phyloP scores from a whole-genome alignment of 2,888 invertebrate species.

The Mythimna vitellina region DNA sequence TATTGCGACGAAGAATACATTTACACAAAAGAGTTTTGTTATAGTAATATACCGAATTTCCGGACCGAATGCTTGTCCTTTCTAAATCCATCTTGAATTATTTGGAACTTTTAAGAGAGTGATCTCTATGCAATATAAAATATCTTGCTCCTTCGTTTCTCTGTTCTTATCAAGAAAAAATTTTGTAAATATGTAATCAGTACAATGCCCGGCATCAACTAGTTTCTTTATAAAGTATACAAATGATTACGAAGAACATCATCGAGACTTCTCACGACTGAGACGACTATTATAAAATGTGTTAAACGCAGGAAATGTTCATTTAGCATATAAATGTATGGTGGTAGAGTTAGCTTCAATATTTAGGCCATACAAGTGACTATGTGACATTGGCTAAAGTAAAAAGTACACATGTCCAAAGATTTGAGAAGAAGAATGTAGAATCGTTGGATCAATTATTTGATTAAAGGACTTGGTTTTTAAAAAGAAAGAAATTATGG shows the following conservation, averaged over 20 bases:
- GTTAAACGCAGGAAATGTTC: conserved; percentile 53
- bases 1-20: not conserved
- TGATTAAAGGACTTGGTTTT: not conserved
- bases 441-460: no score
- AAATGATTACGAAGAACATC: conserved; percentile 37
- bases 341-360: conserved; percentile 21
- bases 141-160: conserved; percentile 5
- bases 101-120: not conserved
- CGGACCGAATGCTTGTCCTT: not conserved
- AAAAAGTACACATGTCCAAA: not conserved
- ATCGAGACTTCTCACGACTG: conserved; percentile 42
- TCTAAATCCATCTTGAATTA: not conserved
- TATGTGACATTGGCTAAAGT: conserved; percentile 4
- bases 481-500: not conserved
- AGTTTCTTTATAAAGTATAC: conserved; percentile 31
- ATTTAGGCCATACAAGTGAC: conserved; percentile 24
- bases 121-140: not conserved
- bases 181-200: conserved; percentile 25
- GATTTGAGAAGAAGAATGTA: not conserved
- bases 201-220: conserved; percentile 11
- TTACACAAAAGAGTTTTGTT: no score
- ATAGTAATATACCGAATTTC: not conserved
- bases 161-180: conserved; percentile 9
- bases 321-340: conserved; percentile 48
- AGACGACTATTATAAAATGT: conserved; percentile 42